A percentile compares a stretch with the other conserved stretches of the same genome.
Evolutionary conservation across 2,888 invertebrate species (phyloP).

Genomic region (Mycogona germanica): DNA sequence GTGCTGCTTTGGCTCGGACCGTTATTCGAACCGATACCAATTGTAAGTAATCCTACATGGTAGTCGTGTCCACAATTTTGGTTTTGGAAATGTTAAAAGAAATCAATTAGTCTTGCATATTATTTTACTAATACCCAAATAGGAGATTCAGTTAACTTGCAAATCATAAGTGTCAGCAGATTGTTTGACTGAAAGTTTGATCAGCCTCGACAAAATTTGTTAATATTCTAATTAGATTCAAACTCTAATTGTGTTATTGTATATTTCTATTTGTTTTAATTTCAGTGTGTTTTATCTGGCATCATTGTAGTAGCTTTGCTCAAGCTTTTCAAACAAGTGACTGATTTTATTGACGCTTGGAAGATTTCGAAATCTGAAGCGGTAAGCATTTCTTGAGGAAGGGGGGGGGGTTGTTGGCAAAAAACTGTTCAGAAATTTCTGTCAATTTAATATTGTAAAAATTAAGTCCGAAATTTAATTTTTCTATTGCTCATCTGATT

Average conservation of each 20-base stretch:
- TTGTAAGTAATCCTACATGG: slow-evolving; percentile 44
- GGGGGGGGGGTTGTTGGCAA: no score
- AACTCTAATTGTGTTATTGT: no score
- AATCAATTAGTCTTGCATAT: not conserved
- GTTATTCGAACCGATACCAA: slow-evolving; percentile 72
- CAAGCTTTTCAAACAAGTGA: slow-evolving; percentile 59
- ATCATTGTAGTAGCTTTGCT: slow-evolving; percentile 70
- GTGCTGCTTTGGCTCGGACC: slow-evolving; percentile 80
- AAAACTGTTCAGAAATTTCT: no score
- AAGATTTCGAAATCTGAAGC: slow-evolving; percentile 64
- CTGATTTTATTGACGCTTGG: slow-evolving; percentile 58
- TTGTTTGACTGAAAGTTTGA: no score
- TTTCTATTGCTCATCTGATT: not conserved
- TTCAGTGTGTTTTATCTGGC: slow-evolving; percentile 60
- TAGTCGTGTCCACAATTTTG: no score
- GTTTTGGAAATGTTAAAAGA: no score
- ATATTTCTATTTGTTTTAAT: slow-evolving; percentile 20
- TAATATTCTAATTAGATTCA: no score
- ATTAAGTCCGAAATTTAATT: not conserved
- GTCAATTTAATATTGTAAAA: no score
- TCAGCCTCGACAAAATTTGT: no score
- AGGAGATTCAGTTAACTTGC: not conserved
- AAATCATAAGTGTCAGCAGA: no score
- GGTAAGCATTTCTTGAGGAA: slow-evolving; percentile 29
- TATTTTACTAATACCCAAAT: not conserved